Evolutionary conservation across 2,113 vertebrate species (phyloP).

Genomic region (Thamnophis sirtalis): DNA sequence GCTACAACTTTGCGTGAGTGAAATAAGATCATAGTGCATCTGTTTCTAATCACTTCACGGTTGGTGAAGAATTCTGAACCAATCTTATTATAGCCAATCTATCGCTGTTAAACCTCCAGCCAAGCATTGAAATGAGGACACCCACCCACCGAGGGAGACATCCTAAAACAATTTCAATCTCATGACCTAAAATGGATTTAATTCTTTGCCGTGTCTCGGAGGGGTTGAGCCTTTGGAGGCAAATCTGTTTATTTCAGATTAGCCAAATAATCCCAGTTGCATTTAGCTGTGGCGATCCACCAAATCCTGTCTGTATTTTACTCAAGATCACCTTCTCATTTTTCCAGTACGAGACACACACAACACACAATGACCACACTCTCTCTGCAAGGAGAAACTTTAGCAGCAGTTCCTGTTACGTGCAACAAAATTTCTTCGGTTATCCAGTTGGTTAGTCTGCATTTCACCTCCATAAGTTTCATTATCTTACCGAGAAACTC

Average conservation of each 20-base stretch:
- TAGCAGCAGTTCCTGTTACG: conserved; percentile 28
- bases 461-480: conserved; percentile 49
- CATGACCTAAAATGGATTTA: not conserved
- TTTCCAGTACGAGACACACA: not conserved
- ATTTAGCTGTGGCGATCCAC: not conserved
- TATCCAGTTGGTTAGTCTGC: conserved; percentile 34
- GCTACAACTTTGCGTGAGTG: not conserved
- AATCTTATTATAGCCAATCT: not conserved
- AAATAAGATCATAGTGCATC: not conserved
- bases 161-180: not conserved
- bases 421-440: conserved; percentile 37
- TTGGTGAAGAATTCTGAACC: too few species aligned
- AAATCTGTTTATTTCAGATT: conserved; percentile 22
- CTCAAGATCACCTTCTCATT: not conserved
- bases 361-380: not conserved
- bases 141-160: not conserved
- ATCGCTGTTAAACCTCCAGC: not conserved
- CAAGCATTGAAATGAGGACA: conserved; percentile 13
- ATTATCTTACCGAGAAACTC: conserved; percentile 49
- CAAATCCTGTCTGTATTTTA: not conserved
- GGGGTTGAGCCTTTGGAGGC: conserved; percentile 9
- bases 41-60: not conserved
- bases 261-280: conserved; percentile 2
- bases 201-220: not conserved
- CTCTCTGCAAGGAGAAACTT: not conserved